phyloP scores from a whole-genome alignment of 2,797 vertebrate genomes.

The Sibirionetta formosa region DNA sequence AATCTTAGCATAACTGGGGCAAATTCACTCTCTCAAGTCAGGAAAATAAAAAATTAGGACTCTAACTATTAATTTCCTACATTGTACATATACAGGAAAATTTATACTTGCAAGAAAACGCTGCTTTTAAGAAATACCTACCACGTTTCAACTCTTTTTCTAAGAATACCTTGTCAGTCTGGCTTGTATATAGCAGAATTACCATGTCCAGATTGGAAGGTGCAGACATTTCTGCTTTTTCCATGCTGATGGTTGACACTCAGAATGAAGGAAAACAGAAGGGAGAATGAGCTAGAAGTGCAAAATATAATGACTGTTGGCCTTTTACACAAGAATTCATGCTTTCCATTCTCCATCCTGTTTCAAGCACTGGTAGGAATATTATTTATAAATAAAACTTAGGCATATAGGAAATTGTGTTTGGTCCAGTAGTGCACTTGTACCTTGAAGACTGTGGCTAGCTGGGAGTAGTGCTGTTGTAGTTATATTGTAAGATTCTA shows the following conservation, averaged over 20 bases:
- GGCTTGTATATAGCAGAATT: neutral
- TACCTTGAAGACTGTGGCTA: neutral
- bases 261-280: neutral
- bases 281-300: neutral
- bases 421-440: neutral
- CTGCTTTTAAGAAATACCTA: neutral
- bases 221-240: neutral
- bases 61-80: neutral
- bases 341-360: neutral
- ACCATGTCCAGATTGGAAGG: accelerated
- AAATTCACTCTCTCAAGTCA: neutral
- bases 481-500: neutral
- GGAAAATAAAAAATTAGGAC: neutral
- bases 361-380: neutral
- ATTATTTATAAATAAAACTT: neutral
- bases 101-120: neutral
- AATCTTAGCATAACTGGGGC: neutral
- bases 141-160: neutral
- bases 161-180: neutral
- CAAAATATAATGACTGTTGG: neutral
- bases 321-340: neutral
- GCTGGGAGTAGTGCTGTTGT: neutral
- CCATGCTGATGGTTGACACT: neutral
- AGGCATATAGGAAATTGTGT: neutral
- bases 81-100: neutral